These are phyloP conservation scores for Gallinago undulata DNA, from an alignment of 2,113 vertebrate species.

Conservation along the genomic window DNA sequence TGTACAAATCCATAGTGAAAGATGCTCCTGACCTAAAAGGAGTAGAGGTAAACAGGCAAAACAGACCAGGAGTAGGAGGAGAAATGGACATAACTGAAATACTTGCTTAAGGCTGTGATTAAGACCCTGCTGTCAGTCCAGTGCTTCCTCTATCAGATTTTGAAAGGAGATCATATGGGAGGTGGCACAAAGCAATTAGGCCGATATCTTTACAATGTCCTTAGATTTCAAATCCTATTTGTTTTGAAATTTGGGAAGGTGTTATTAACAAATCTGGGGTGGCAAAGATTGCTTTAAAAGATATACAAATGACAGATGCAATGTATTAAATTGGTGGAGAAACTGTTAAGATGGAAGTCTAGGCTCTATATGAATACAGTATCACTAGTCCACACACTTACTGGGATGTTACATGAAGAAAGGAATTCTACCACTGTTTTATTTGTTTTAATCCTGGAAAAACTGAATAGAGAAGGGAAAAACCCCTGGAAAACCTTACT, in stretches of 20 bases:
- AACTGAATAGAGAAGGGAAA: not conserved
- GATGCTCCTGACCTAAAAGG: not conserved
- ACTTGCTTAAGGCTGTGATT: conserved; percentile 57
- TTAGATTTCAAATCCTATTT: not conserved
- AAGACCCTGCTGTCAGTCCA: conserved; percentile 46
- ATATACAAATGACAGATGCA: not conserved
- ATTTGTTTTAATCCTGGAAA: not conserved
- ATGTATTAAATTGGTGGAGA: not conserved
- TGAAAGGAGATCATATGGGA: not conserved
- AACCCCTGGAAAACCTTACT: not conserved
- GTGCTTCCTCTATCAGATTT: not conserved
- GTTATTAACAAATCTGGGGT: not conserved
- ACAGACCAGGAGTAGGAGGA: not conserved
- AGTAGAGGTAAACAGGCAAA: not conserved
- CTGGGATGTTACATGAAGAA: not conserved
- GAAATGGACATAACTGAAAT: not conserved
- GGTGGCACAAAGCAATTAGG: not conserved
- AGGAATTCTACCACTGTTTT: not conserved
- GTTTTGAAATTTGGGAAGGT: not conserved
- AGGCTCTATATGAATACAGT: not conserved
- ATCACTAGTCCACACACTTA: not conserved
- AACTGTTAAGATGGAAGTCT: not conserved
- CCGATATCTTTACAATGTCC: not conserved
- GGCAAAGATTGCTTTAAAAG: not conserved
- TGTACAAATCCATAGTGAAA: not conserved